Base-by-base conservation (phyloP, 2,113 vertebrate genomes). In the Pseudonaja textilis region DNA sequence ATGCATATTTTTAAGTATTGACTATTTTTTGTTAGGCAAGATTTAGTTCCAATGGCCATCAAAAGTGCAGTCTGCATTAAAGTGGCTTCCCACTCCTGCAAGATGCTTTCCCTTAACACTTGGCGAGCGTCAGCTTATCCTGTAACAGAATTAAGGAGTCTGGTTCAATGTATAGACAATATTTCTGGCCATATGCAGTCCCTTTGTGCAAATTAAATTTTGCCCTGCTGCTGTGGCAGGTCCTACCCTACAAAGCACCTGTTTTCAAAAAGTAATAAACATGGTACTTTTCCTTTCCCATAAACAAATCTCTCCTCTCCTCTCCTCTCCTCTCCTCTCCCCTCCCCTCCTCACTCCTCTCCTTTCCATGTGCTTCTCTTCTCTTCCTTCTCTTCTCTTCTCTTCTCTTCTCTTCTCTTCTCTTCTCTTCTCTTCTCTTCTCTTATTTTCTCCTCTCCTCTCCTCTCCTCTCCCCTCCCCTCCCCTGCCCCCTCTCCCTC, bases 361-460 rank as follows among this genome's bases (percentile, higher is more conserved):
- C 2, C 20, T 25, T 7, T 3, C 6, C 20, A n/a, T n/a, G n/a
- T n/a, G n/a, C n/a, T n/a, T 3, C 57, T 3, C 3, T 2, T 9
- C 57, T 10, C 23, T 2, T 0, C 7, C n/a, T n/a, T 3, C 57
- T 3, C 3, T 2, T 9, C 57, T 10, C 23, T 2, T 0, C 7
- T 9, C 7, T 2, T 7, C 20, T 22, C 22, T 1, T 22, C 56
- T 7, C 22, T 1, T 2, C 56, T 2, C 22, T 1, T 1, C 56
- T 0, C 20, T 1, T 0, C 55, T 4, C 16, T 22, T 1, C 56
- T 0, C 22, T 8, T 0, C 56, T 0, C 56, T 8, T 6, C 5
- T 0, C 5, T 5, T 0, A 16, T 5, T 16, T 3, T 42, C 20
- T 1, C 1, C 18, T 5, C 55, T 5, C 18, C 55, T 1, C 1